Conservation (phyloP, 2,113 vertebrate genomes). For the Sander lucioperca region DNA sequence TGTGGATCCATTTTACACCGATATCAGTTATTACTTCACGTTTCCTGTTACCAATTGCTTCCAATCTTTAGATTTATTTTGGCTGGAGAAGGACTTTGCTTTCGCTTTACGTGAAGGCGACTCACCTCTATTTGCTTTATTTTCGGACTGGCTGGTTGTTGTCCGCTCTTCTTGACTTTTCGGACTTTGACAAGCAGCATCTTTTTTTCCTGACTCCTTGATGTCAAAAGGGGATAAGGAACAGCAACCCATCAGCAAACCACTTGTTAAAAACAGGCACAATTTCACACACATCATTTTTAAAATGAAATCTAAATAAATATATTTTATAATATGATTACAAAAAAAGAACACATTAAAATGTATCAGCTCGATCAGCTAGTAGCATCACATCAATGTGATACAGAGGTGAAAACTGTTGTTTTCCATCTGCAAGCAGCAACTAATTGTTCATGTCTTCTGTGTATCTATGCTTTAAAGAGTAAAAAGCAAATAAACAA, state of each 20-base stretch:
- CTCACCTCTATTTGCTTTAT: slow-evolving; percentile 17
- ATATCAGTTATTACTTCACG: background rate
- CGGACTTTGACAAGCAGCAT: background rate
- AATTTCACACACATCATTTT: too few species aligned
- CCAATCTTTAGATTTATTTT: background rate
- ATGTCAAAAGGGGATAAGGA: background rate
- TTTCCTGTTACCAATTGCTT: background rate
- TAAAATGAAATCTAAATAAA: too few species aligned
- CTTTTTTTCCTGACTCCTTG: slow-evolving; percentile 7
- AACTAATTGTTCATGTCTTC: too few species aligned
- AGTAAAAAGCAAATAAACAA: too few species aligned
- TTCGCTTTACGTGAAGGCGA: background rate
- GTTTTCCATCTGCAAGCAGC: too few species aligned
- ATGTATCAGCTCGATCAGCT: background rate
- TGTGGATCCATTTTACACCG: slow-evolving; percentile 8
- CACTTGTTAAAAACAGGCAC: background rate
- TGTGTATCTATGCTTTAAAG: too few species aligned
- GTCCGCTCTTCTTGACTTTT: background rate
- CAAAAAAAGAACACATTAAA: background rate
- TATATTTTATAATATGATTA: background rate
- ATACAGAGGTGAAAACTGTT: background rate
- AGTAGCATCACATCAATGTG: background rate
- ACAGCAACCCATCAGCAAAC: background rate
- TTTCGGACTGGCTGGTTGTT: background rate
- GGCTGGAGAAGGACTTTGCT: background rate